Base-by-base conservation (phyloP, 2,113 vertebrate genomes). In the Percopsis transmontana region DNA sequence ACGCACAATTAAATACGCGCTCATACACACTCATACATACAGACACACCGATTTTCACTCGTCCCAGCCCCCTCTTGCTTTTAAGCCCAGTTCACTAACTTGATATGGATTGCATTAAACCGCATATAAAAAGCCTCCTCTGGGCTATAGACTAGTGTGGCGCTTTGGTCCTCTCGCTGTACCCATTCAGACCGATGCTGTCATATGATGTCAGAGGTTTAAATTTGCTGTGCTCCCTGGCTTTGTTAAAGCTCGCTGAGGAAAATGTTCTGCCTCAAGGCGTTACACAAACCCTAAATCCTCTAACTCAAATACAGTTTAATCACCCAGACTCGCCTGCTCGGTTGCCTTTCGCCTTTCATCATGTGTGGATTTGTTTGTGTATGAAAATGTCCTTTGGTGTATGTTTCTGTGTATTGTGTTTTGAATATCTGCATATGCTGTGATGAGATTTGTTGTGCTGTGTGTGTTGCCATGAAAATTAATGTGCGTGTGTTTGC, bases 71-170 rank as follows among this genome's bases (percentile, higher is more conserved):
- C 42, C 15, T 48, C 45, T 23, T 11, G 13, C 51, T 24, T 14
- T 23, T 53, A 12, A 53, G 20, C n/a, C 61, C 15, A 18, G 18
- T 50, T 62, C 24, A 51, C 45, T 60, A 60, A 16, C 20, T 23
- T 58, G 39, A 58, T 18, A 20, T 41, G 10, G 19, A 20, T 20
- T 14, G 18, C 39, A 58, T 60, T 38, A 59, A 59, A 59, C 38
- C 12, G 41, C 21, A 11, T 45, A 20, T 60, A 14, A 60, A 45
- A 45, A 45, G 40, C 58, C 38, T 33, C 40, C 58, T 60, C 14
- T 12, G 23, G 41, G 38, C 40, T 42, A 8, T 45, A 21, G 20
- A 8, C 27, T 33, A 33, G 27, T 4, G 39, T 9, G 15, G 39
- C 24, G 38, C 16, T 9, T 38, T 56, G 27, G 11, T 16, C 27